A percentile compares a stretch with the other conserved stretches of the same genome.
Conservation (phyloP, 2,888 invertebrate species). For the Matsumyia berberina region DNA sequence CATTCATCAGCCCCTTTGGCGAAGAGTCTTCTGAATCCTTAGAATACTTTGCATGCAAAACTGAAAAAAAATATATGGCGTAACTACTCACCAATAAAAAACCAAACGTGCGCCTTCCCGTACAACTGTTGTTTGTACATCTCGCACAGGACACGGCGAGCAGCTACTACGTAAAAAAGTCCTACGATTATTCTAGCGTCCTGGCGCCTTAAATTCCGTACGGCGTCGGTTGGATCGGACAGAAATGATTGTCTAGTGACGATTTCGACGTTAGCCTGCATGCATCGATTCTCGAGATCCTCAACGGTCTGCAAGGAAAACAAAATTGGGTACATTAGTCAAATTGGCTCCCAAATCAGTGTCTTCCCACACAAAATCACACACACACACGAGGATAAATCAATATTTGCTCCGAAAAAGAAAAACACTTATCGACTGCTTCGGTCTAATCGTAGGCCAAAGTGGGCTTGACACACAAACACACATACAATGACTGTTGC, state of each 20-base stretch:
- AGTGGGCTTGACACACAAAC: conserved; percentile 3
- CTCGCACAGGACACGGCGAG: conserved; percentile 97
- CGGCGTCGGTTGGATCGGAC: conserved; percentile 98
- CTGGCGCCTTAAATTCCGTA: conserved; percentile 96
- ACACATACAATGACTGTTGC: conserved; percentile 2
- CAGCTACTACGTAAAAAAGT: conserved; percentile 98
- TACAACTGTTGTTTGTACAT: conserved; percentile 96
- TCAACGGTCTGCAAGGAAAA: conserved; percentile 93
- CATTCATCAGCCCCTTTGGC: too few species aligned
- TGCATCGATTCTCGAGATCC: conserved; percentile 97
- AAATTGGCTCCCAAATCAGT: conserved; percentile 14
- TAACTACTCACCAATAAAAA: conserved; percentile 94
- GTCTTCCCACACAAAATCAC: not conserved
- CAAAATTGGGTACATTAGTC: conserved; percentile 32
- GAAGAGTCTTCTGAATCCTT: too few species aligned
- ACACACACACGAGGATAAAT: conserved; percentile 18
- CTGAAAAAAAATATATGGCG: not conserved
- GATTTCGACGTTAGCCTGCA: conserved; percentile 96
- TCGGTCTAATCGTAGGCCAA: not conserved
- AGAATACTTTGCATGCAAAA: too few species aligned
- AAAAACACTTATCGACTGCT: not conserved
- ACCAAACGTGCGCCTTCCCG: conserved; percentile 99
- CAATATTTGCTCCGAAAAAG: conserved; percentile 14
- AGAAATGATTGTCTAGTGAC: conserved; percentile 98
- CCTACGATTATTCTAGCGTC: conserved; percentile 99